Base-by-base conservation (phyloP, 2,797 vertebrate genomes). In the Macroramphosus scolopax region DNA sequence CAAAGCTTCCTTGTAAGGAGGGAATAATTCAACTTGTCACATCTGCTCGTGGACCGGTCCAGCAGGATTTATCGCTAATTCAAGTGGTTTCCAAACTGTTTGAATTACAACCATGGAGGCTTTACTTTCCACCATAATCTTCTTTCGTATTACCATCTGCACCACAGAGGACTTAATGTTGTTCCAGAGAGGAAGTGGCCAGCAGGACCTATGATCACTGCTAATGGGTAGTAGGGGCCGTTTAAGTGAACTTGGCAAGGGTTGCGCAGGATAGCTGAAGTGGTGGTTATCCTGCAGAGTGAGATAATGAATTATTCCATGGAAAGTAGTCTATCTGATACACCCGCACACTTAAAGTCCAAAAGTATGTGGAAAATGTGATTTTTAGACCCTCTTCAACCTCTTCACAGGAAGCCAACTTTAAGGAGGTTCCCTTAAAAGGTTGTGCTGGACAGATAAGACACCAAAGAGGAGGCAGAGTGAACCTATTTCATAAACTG, bases 21-120 rank as follows among this genome's bases (percentile, higher is more conserved):
- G 87, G 88, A 93, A 95, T 94, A 92, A 95, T 94, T 95, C 88
- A 93, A 88, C 88, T 89, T 93, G 93, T 96, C 94, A 95, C 93
- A 94, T 93, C 90, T 93, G 91, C 89, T 94, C 64, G 38, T 81
- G 81, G 87, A 85, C 88, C 87, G 89, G 89, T 92, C 92, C 88
- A 92, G 86, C 78, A 92, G 91, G 90, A 92, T 95, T 94, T 92
- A 92, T 93, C 91, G 87, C 83, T 89, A 91, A 89, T 92, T 91
- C 91, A 92, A 92, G 89, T 92, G 92, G 88, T 91, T 93, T 93
- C 88, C 89, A 92, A 94, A 95, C 88, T 89, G 82, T 91, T 89
- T 86, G 88, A 91, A 89, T 93, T 90, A 91, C 85, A 53, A 90
- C 88, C 75, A 79, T 77, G 80, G 86, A 81, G 83, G 77, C 69